Evolutionary conservation across 2,113 vertebrate genomes (phyloP).

Genomic region (Dipodomys ordii): DNA sequence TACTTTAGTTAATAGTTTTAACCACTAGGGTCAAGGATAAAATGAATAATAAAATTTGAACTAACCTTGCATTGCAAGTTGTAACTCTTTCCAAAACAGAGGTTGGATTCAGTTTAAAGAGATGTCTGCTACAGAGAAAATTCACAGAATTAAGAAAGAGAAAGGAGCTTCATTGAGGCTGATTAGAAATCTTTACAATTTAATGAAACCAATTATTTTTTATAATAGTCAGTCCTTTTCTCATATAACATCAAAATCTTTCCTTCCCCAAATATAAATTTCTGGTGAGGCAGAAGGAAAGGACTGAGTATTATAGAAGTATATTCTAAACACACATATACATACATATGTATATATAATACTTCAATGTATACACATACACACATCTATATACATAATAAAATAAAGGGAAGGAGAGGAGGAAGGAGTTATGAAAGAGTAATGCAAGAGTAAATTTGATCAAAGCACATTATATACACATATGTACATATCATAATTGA

Average conservation of each 20-base stretch:
- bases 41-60: slow-evolving; percentile 77
- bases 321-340: too few relatives aligned
- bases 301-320: too few relatives aligned
- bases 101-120: neutral
- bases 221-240: neutral
- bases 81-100: slow-evolving; percentile 58
- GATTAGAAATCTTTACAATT: neutral
- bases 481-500: too few relatives aligned
- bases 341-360: too few relatives aligned
- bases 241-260: neutral
- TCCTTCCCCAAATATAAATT: neutral
- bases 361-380: too few relatives aligned
- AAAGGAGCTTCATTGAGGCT: neutral
- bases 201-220: neutral
- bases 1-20: slow-evolving; percentile 80
- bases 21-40: slow-evolving; percentile 74
- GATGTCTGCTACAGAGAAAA: slow-evolving; percentile 16
- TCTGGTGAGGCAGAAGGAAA: too few relatives aligned
- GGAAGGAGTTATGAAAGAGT: too few relatives aligned
- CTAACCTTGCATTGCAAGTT: slow-evolving; percentile 64
- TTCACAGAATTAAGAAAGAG: slow-evolving; percentile 39
- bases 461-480: too few relatives aligned
- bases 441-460: too few relatives aligned
- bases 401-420: too few relatives aligned
- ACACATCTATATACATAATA: too few relatives aligned